Evolutionary conservation across 2,888 invertebrate species (phyloP).

Genomic region (Aplocera efformata): DNA sequence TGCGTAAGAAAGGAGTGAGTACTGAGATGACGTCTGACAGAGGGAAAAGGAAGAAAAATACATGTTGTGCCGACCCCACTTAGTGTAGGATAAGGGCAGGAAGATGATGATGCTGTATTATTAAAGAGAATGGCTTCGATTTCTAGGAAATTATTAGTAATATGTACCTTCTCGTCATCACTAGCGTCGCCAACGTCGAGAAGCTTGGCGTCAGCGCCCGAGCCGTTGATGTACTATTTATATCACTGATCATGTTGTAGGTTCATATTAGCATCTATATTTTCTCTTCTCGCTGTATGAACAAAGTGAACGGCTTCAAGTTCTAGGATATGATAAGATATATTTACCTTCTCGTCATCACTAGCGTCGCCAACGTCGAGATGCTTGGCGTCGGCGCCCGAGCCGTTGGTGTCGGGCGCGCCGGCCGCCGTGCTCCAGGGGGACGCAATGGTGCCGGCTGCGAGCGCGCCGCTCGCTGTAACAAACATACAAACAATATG

Average conservation of each 20-base stretch:
- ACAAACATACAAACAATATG: conserved; percentile 24
- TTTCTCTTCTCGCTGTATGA: too few species aligned
- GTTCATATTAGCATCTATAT: too few species aligned
- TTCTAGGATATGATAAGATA: neutral
- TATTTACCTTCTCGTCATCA: conserved; percentile 82
- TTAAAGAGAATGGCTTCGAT: too few species aligned
- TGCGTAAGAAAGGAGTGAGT: too few species aligned
- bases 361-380: conserved; percentile 96
- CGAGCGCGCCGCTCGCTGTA: conserved; percentile 79
- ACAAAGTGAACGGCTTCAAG: too few species aligned
- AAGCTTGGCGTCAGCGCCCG: neutral
- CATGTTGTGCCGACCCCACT: too few species aligned
- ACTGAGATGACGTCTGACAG: too few species aligned
- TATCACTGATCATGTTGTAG: too few species aligned
- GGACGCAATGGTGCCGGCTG: conserved; percentile 97
- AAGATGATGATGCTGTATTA: too few species aligned
- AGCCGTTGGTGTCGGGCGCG: conserved; percentile 93
- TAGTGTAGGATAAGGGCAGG: too few species aligned
- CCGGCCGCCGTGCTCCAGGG: conserved; percentile 95
- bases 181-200: neutral
- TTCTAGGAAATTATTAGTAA: neutral
- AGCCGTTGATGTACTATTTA: too few species aligned
- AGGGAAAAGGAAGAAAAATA: too few species aligned
- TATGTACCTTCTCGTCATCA: neutral
- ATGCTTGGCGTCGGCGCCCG: conserved; percentile 94